Conservation (phyloP, 1,140 invertebrate species). For the Ips nitidus region DNA sequence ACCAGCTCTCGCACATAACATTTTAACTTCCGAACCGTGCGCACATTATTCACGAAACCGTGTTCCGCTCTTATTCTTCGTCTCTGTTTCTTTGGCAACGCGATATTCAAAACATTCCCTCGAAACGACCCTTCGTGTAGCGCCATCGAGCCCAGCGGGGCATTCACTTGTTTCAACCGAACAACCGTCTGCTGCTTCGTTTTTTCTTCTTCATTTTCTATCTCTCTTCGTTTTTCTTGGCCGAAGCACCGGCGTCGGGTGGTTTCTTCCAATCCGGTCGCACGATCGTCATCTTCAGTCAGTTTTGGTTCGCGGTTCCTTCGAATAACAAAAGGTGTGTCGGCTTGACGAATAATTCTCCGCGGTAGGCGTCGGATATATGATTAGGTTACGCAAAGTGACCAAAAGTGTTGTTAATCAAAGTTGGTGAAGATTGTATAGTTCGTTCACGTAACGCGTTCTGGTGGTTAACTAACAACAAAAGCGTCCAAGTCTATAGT, state of each 20-base stretch:
- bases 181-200: constrained; percentile 18
- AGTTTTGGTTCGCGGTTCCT: constrained; percentile 14
- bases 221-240: constrained; percentile 10
- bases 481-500: no score
- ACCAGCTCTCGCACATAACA: constrained; percentile 10
- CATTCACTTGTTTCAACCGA: constrained; percentile 31
- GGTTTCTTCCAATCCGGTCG: constrained; percentile 13
- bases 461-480: no score
- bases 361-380: constrained; percentile 22
- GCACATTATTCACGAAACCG: constrained; percentile 7
- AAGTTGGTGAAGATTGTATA: neutral
- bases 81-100: constrained; percentile 23
- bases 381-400: constrained; percentile 22
- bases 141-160: constrained; percentile 14
- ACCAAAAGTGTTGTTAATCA: neutral
- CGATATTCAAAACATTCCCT: constrained; percentile 23
- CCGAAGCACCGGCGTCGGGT: constrained; percentile 18
- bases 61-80: constrained; percentile 8
- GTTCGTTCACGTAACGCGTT: no score
- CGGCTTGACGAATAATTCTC: no score
- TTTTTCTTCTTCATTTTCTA: constrained; percentile 14
- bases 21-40: constrained; percentile 17
- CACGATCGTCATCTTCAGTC: constrained; percentile 19
- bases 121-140: constrained; percentile 5
- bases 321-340: constrained; percentile 30